Conservation (phyloP, 2,888 invertebrate genomes). For the Caenorhabditis drosophilae region DNA sequence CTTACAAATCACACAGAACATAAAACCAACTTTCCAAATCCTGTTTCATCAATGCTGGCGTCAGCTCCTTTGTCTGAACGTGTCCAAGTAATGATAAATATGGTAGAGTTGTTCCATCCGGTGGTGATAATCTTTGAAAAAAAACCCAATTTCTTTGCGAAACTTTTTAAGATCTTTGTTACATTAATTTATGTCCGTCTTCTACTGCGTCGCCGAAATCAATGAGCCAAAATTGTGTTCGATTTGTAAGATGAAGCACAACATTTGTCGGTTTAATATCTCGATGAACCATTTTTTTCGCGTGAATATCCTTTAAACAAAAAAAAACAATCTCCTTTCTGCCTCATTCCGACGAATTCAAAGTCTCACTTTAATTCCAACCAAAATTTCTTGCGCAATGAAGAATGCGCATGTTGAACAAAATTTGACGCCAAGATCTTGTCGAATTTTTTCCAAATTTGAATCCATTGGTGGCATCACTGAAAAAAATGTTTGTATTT, state of each 20-base stretch:
- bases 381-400: conserved; percentile 15
- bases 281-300: conserved; percentile 19
- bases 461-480: conserved; percentile 22
- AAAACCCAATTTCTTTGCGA: not conserved
- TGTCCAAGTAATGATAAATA: conserved; percentile 19
- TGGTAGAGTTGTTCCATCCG: conserved; percentile 21
- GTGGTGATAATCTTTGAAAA: conserved; percentile 11
- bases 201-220: conserved; percentile 27
- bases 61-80: not conserved
- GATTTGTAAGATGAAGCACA: not conserved
- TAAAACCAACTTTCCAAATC: conserved; percentile 33
- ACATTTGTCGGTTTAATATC: conserved; percentile 35
- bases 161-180: not conserved
- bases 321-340: not conserved
- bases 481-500: not conserved
- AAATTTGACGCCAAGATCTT: conserved; percentile 7
- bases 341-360: not conserved
- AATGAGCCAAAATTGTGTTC: conserved; percentile 12
- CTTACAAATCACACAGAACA: conserved; percentile 26
- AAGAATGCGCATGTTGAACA: conserved; percentile 10
- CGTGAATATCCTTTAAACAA: conserved; percentile 6
- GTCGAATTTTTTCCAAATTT: conserved; percentile 17
- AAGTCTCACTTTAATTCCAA: conserved; percentile 15
- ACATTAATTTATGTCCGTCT: not conserved
- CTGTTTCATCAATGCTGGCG: conserved; percentile 8